Evolutionary conservation across 2,113 vertebrate species (phyloP), one percentile per base, ranked within the genome.

Genomic region (Anoplopoma fimbria): DNA sequence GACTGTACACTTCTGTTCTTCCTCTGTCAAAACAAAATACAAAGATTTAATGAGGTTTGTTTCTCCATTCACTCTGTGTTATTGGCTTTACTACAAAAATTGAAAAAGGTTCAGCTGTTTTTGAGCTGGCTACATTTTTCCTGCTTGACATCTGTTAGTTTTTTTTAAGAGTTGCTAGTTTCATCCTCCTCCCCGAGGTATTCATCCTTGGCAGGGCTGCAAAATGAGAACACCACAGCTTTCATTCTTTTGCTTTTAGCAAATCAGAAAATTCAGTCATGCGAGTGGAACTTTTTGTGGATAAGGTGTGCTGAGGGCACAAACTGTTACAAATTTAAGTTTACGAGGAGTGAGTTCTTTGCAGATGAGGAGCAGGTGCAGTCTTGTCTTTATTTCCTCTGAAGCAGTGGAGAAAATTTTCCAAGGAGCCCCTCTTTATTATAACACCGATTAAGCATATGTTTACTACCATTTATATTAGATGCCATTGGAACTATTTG

Each of bases 171-270:
- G 23, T 5, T 40, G 21, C 10, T 70, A 15, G 7, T 29, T 31
- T 21, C 21, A 62, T 49, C 25, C 33, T 17, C 31, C 8, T 61
- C 51, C 51, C 65, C 17, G n/a, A 77, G 53, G 31, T 51, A 42
- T 69, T 75, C 51, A 27, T 17, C n/a, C n/a, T 4, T 27, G 34
- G 36, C 17, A 36, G n/a, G 13, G 36, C 10, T n/a, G 51, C 40
- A 45, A 0, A 2, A 23, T n/a, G 17, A 34, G 25, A 76, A 51
- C 55, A 53, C 55, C 40, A 55, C 64, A 71, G 79, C 75, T 82
- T 72, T 53, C 75, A 57, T 65, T 31, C 27, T 33, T 47, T 33
- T 12, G 6, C 77, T 61, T 58, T 71, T 60, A 88, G 79, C 21
- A 64, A 65, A 23, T 38, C 34, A 36, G 9, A 70, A n/a, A 38